Percentiles rank a stretch among this genome's conserved stretches.
phyloP scores from a whole-genome alignment of 1,140 invertebrate genomes.

The Bilobella aurantiaca region DNA sequence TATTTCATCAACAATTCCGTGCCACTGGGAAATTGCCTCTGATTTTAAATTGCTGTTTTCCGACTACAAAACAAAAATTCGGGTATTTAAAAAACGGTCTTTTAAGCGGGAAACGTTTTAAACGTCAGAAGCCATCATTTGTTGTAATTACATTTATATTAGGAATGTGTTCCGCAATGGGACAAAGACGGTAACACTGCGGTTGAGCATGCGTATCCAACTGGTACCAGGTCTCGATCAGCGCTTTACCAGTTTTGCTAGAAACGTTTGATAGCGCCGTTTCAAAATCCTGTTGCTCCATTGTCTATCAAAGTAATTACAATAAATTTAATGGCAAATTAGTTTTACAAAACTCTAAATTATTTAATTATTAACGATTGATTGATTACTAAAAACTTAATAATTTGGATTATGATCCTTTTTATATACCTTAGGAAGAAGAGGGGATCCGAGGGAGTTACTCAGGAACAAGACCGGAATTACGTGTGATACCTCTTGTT shows the following conservation, averaged over 20 bases:
- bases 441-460: slow-evolving; percentile 59
- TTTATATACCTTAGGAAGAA: slow-evolving; percentile 63
- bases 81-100: not conserved
- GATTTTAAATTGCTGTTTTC: slow-evolving; percentile 25
- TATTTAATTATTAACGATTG: no score
- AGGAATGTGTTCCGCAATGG: slow-evolving; percentile 48
- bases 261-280: slow-evolving; percentile 52
- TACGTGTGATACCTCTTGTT: slow-evolving; percentile 57
- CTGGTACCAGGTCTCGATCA: slow-evolving; percentile 58
- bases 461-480: slow-evolving; percentile 64
- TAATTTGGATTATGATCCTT: no score
- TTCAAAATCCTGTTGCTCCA: slow-evolving; percentile 65
- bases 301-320: no score
- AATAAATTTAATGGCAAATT: no score
- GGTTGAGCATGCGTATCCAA: slow-evolving; percentile 55
- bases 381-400: no score
- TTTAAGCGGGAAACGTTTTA: not conserved
- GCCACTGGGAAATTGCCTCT: slow-evolving; percentile 29
- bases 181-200: slow-evolving; percentile 61
- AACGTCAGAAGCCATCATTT: slow-evolving; percentile 14
- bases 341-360: no score
- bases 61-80: slow-evolving; percentile 22
- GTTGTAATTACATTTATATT: slow-evolving; percentile 34
- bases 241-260: slow-evolving; percentile 47
- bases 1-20: slow-evolving; percentile 45